phyloP scores from a whole-genome alignment of 2,113 vertebrate species.

The Salminus brasiliensis region DNA sequence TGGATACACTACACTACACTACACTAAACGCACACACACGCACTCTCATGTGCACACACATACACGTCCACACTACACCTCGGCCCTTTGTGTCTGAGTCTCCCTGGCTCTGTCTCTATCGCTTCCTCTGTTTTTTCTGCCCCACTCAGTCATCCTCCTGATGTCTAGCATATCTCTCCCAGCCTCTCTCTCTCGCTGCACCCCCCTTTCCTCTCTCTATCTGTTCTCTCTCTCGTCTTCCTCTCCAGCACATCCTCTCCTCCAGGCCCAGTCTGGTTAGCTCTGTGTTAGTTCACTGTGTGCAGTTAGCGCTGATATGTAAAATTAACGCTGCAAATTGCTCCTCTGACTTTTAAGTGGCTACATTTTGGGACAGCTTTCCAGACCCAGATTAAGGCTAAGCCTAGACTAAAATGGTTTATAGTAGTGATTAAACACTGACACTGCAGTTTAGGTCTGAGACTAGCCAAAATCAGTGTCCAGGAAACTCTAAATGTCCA shows the following conservation, averaged over 20 bases:
- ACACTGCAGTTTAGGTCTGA: no score
- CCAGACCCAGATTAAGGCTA: no score
- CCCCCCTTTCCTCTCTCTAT: slow-evolving; percentile 29
- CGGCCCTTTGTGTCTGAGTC: slow-evolving; percentile 67
- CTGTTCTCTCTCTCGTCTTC: slow-evolving; percentile 21
- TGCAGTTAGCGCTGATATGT: slow-evolving; percentile 14
- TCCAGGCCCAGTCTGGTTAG: slow-evolving; percentile 27
- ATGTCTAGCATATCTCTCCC: slow-evolving; percentile 41
- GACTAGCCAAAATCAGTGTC: no score
- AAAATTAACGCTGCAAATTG: slow-evolving; percentile 16
- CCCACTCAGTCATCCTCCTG: slow-evolving; percentile 63
- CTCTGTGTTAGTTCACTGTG: slow-evolving; percentile 10
- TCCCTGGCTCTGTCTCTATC: slow-evolving; percentile 74
- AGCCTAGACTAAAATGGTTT: no score
- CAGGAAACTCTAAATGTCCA: no score
- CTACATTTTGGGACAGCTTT: not conserved
- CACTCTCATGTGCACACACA: not conserved
- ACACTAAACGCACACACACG: slow-evolving; percentile 4
- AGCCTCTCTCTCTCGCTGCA: slow-evolving; percentile 43
- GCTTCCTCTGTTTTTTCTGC: slow-evolving; percentile 75
- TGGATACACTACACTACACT: slow-evolving; percentile 18
- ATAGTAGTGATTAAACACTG: no score
- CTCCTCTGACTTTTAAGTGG: not conserved
- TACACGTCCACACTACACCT: slow-evolving; percentile 53
- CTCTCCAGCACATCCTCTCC: slow-evolving; percentile 39